These are phyloP conservation scores for Leptura quadrifasciata DNA, from an alignment of 2,888 invertebrate species.

Conservation along the genomic window DNA sequence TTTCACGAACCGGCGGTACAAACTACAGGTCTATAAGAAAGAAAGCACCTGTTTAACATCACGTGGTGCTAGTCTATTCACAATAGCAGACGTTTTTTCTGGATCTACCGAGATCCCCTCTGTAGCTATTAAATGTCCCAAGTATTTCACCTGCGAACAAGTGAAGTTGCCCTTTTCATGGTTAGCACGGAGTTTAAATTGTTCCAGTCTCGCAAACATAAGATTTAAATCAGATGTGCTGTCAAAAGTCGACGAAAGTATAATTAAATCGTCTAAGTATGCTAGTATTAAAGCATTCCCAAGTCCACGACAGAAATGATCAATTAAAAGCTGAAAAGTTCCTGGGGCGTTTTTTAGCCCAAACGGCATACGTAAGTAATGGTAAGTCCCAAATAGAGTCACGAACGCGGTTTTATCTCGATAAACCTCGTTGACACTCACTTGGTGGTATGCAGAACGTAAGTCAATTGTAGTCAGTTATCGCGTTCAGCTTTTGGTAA, in stretches of 20 bases:
- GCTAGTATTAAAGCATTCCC: no score
- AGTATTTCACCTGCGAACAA: constrained; percentile 46
- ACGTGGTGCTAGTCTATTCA: constrained; percentile 37
- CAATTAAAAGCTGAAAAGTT: constrained; percentile 55
- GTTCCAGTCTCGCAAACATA: constrained; percentile 48
- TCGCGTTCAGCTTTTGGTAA: constrained; percentile 48
- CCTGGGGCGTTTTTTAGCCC: constrained; percentile 55
- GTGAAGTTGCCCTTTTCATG: constrained; percentile 55
- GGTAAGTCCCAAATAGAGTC: constrained; percentile 10
- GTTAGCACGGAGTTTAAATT: constrained; percentile 52
- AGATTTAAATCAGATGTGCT: constrained; percentile 56
- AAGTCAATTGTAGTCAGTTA: constrained; percentile 50
- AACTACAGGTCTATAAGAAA: constrained; percentile 45
- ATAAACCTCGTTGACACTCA: not conserved
- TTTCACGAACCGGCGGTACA: constrained; percentile 50
- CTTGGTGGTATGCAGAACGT: constrained; percentile 30
- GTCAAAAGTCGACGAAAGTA: constrained; percentile 51
- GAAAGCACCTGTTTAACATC: constrained; percentile 48
- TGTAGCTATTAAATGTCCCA: constrained; percentile 51
- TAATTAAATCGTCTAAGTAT: constrained; percentile 56
- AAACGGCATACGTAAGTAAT: constrained; percentile 55
- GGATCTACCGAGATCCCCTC: constrained; percentile 53
- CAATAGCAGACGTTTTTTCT: constrained; percentile 54
- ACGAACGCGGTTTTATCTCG: no score
- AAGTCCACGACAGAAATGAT: no score